Conservation (phyloP, 2,797 vertebrate genomes). For the Sorex maritimensis region DNA sequence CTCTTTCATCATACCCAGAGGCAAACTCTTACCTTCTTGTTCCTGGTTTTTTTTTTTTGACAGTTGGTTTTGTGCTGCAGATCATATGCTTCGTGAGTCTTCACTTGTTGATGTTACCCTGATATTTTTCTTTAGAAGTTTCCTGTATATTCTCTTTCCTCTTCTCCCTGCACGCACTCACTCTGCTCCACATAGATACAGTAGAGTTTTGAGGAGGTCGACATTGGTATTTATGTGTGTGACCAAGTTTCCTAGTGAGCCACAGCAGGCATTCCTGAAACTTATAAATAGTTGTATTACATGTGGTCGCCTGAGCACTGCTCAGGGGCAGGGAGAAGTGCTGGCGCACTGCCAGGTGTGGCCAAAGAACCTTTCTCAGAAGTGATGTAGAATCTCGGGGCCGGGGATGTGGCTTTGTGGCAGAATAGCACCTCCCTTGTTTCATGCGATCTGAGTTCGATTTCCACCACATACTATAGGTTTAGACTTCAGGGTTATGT, state of each 20-base stretch:
- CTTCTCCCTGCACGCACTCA: rapidly evolving
- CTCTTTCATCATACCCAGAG: neutral
- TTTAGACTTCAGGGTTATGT: no score
- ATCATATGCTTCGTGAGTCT: slow-evolving; percentile 5
- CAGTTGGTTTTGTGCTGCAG: neutral
- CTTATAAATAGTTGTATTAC: neutral
- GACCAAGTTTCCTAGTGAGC: neutral
- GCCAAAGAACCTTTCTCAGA: no score
- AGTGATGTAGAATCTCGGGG: no score
- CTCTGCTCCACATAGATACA: neutral
- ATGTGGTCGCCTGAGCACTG: no score
- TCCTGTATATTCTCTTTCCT: neutral
- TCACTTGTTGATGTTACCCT: neutral
- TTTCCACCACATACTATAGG: no score
- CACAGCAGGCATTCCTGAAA: neutral
- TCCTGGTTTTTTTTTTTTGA: neutral
- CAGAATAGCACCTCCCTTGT: no score
- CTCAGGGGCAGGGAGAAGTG: no score
- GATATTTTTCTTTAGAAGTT: slow-evolving; percentile 9
- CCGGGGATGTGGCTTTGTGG: no score
- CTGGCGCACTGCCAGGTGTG: no score
- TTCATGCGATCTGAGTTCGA: no score
- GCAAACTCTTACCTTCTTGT: neutral
- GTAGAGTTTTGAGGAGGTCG: neutral
- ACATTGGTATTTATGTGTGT: neutral